Percentiles rank a stretch among this genome's conserved stretches.
These are phyloP conservation scores for Campylomormyrus tamandua DNA, from an alignment of 2,113 vertebrate species.

Conservation along the genomic window DNA sequence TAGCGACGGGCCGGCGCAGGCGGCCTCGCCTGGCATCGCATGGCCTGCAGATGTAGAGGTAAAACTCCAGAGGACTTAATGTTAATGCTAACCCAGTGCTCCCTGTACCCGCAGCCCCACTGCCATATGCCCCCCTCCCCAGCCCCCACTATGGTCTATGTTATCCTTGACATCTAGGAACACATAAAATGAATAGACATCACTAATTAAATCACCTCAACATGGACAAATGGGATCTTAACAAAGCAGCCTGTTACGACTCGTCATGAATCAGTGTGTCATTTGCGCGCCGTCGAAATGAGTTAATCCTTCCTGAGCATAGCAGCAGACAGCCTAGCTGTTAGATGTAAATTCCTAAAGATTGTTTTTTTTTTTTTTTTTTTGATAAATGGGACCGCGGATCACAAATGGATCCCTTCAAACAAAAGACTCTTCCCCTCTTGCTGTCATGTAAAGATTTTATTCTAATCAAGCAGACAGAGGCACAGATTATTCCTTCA, in stretches of 20 bases:
- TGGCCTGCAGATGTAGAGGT: conserved; percentile 35
- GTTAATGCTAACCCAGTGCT: conserved; percentile 43
- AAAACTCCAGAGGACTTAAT: conserved; percentile 51
- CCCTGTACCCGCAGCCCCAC: conserved; percentile 14
- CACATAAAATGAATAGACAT: conserved; percentile 39
- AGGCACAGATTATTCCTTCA: neutral
- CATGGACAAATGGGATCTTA: conserved; percentile 54
- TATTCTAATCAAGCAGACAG: conserved; percentile 46
- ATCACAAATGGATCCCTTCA: neutral
- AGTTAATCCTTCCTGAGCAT: conserved; percentile 29
- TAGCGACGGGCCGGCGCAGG: conserved; percentile 41
- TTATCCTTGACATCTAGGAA: conserved; percentile 60
- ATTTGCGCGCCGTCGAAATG: conserved; percentile 30
- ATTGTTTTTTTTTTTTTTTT: neutral
- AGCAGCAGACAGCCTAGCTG: neutral
- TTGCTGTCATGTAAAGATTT: conserved; percentile 37
- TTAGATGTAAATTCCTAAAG: neutral
- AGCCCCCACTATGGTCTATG: conserved; percentile 37
- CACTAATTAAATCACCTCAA: conserved; percentile 62
- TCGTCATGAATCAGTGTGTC: conserved; percentile 50
- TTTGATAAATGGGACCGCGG: neutral
- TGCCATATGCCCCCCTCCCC: neutral
- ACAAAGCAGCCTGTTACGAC: conserved; percentile 56
- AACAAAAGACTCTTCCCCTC: neutral
- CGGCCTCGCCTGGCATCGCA: conserved; percentile 37